phyloP scores from a whole-genome alignment of 2,797 vertebrate species.

The Brotula barbata region DNA sequence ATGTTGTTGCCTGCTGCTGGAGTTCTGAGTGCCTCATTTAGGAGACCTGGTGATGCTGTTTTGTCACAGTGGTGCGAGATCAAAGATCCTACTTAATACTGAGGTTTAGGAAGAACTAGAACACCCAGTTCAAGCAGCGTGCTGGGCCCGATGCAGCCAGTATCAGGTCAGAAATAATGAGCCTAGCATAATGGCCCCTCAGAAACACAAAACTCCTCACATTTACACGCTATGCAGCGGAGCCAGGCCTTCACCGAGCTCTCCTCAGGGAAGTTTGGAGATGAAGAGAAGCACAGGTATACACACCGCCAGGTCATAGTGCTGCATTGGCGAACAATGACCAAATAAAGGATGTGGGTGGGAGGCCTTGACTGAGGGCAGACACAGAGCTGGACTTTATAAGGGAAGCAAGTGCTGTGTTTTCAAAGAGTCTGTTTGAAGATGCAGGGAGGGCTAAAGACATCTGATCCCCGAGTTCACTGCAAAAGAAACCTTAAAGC shows the following conservation, averaged over 20 bases:
- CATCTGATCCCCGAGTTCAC: conserved; percentile 31
- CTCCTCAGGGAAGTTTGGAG: conserved; percentile 28
- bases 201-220: conserved; percentile 50
- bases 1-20: conserved; percentile 61
- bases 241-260: conserved; percentile 27
- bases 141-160: conserved; percentile 49
- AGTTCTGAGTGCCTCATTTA: conserved; percentile 71
- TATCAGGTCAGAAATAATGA: conserved; percentile 69
- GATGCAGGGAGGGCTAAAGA: conserved; percentile 48
- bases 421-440: conserved; percentile 45
- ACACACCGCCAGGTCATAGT: conserved; percentile 42
- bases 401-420: conserved; percentile 30
- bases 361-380: conserved; percentile 46
- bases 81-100: conserved; percentile 72
- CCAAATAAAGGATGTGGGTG: conserved; percentile 61
- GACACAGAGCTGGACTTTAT: conserved; percentile 25
- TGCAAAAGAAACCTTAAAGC: conserved; percentile 17
- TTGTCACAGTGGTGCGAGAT: conserved; percentile 75
- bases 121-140: conserved; percentile 53
- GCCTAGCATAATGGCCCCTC: conserved; percentile 58
- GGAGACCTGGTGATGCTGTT: conserved; percentile 64
- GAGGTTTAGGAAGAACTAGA: conserved; percentile 64
- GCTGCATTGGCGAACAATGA: conserved; percentile 51
- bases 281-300: conserved; percentile 51
- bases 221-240: conserved; percentile 44